Conservation (phyloP, 2,888 invertebrate species). For the Mythimna ferrago region DNA sequence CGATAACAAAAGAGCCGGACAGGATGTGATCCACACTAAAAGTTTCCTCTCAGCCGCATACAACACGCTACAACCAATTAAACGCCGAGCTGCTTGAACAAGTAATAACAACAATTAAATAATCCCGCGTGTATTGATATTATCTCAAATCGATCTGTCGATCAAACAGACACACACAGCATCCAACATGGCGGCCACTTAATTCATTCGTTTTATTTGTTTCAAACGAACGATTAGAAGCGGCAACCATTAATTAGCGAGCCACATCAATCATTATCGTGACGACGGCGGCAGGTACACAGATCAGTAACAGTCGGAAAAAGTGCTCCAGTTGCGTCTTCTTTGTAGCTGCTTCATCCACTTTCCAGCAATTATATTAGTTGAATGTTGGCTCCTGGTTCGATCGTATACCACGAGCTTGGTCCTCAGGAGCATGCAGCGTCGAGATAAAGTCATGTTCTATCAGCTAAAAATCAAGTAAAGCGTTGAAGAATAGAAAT, state of each 20-base stretch:
- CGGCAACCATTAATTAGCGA: constrained; percentile 59
- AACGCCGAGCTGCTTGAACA: constrained; percentile 40
- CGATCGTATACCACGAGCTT: too few species aligned
- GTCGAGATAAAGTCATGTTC: too few species aligned
- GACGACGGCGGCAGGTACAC: neutral
- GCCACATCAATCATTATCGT: constrained; percentile 44
- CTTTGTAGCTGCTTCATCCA: too few species aligned
- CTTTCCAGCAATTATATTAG: too few species aligned
- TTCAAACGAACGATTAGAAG: constrained; percentile 52
- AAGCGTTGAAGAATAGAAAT: too few species aligned
- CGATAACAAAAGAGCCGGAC: constrained; percentile 2
- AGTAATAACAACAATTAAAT: constrained; percentile 55
- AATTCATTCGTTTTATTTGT: constrained; percentile 60
- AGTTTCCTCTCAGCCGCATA: constrained; percentile 2
- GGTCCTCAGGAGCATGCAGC: too few species aligned
- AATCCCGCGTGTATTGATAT: constrained; percentile 45
- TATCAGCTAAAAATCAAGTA: too few species aligned
- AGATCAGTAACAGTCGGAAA: neutral
- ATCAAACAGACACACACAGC: constrained; percentile 40
- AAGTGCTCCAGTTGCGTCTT: neutral
- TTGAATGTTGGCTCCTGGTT: too few species aligned
- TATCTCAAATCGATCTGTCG: constrained; percentile 54
- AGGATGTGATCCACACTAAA: constrained; percentile 25
- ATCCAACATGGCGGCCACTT: constrained; percentile 52
- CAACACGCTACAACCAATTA: constrained; percentile 44